phyloP scores from a whole-genome alignment of 1,140 invertebrate genomes.

The Drosophila nannoptera region DNA sequence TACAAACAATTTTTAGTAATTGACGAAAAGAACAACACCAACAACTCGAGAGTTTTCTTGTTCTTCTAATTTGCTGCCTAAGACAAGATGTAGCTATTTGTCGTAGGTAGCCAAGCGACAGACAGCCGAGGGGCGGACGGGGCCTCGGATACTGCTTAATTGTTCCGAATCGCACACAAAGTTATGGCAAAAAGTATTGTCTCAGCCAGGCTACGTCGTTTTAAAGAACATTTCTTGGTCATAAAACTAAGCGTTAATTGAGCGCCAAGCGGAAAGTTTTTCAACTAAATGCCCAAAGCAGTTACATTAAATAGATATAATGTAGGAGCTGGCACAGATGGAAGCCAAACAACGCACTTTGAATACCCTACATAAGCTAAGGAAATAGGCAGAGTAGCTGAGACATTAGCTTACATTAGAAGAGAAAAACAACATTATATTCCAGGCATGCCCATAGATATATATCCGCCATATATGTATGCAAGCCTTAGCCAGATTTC shows the following conservation, averaged over 20 bases:
- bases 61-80: constrained; percentile 6
- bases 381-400: neutral
- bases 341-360: neutral
- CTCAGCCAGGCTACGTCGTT: constrained; percentile 41
- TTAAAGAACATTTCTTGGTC: constrained; percentile 38
- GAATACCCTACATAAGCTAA: neutral
- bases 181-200: constrained; percentile 46
- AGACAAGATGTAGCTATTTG: constrained; percentile 65
- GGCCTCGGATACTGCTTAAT: constrained; percentile 17
- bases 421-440: no score
- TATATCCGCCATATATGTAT: no score
- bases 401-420: neutral
- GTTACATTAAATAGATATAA: constrained; percentile 47
- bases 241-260: constrained; percentile 49
- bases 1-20: neutral
- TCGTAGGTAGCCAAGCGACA: constrained; percentile 7
- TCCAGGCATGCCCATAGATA: no score
- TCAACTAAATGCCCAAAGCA: constrained; percentile 33
- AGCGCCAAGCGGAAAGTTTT: constrained; percentile 41
- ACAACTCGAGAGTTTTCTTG: neutral
- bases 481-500: no score
- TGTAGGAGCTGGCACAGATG: neutral
- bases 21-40: neutral
- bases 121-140: neutral
- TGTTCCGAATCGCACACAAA: constrained; percentile 10